Conservation (phyloP, 2,113 vertebrate genomes). For the Ascaphus truei region DNA sequence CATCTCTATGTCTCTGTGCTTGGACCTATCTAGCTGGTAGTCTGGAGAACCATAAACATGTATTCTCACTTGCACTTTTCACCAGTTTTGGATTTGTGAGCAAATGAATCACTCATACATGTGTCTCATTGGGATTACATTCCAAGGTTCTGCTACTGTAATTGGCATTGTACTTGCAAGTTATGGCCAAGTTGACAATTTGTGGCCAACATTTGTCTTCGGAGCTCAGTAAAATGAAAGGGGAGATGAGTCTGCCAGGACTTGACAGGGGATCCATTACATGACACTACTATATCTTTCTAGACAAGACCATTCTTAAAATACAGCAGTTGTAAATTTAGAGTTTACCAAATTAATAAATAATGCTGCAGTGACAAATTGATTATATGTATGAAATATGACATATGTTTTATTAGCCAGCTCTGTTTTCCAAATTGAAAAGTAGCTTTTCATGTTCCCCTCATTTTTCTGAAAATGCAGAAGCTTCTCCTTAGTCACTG, state of each 20-base stretch:
- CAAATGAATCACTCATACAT: too few species aligned
- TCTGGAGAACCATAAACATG: too few species aligned
- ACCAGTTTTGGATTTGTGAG: too few species aligned
- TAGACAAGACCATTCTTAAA: slow-evolving; percentile 6
- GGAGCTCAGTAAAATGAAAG: slow-evolving; percentile 1
- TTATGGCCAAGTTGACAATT: neutral
- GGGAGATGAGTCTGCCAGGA: neutral
- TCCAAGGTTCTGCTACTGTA: neutral
- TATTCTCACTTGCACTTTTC: too few species aligned
- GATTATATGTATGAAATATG: slow-evolving; percentile 18
- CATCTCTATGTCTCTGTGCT: too few species aligned
- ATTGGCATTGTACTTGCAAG: neutral
- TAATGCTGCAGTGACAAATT: slow-evolving; percentile 25
- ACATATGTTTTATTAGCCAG: slow-evolving; percentile 22
- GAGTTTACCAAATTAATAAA: slow-evolving; percentile 22
- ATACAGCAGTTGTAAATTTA: slow-evolving; percentile 26
- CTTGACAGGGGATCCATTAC: slow-evolving; percentile 13
- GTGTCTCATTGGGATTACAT: neutral
- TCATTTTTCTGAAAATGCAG: slow-evolving; percentile 8
- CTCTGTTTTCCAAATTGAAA: slow-evolving; percentile 27
- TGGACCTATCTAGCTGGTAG: too few species aligned
- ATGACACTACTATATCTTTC: slow-evolving; percentile 17
- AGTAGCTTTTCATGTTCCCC: slow-evolving; percentile 12
- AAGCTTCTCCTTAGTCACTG: too few species aligned
- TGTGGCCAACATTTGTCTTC: slow-evolving; percentile 4